Evolutionary conservation across 2,888 invertebrate genomes (phyloP), one percentile per base, ranked within the genome.

Genomic region (Strigamia maritima): DNA sequence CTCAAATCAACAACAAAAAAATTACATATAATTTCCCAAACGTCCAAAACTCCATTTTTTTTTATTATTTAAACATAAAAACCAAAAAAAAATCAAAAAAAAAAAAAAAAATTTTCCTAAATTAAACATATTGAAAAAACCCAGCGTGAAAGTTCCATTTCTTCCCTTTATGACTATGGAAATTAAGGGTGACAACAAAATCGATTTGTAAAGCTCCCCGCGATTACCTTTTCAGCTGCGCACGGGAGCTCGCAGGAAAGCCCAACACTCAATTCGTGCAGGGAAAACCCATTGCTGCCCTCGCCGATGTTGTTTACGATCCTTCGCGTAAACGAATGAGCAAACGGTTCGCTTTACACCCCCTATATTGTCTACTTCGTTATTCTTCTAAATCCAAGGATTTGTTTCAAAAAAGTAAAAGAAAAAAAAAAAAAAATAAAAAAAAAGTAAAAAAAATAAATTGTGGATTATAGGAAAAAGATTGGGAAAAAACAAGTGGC

Each of bases 281-380:
- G 22, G 60, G 22, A 60, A 60, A 60, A 60, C 60, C 60, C 60
- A 60, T 60, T 22, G 60, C 60, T 60, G 60, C 60, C 60, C 60
- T 19, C 22, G 60, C n/a, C 19, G 19, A 6, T 22, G 22, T 60
- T 19, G 60, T 60, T 60, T 60, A 60, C 19, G 60, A 19, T 40
- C 60, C 8, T 22, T 2, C 60, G 22, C 19, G 60, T 60, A 60
- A 60, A 60, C 60, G 60, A 60, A 60, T 60, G 60, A n/a, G 60
- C 60, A 60, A 60, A 60, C 19, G 8, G 22, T 60, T 60, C 60
- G 60, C 8, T 60, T 60, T 60, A 60, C 60, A 60, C 60, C 22
- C 1, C 16, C 19, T 60, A 22, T 60, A 19, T 22, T 19, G 19
- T 60, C 60, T 60, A 60, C 22, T 60, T 60, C 60, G 60, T 60